Conservation (phyloP, 2,113 vertebrate genomes). For the Hemiprocne comata region DNA sequence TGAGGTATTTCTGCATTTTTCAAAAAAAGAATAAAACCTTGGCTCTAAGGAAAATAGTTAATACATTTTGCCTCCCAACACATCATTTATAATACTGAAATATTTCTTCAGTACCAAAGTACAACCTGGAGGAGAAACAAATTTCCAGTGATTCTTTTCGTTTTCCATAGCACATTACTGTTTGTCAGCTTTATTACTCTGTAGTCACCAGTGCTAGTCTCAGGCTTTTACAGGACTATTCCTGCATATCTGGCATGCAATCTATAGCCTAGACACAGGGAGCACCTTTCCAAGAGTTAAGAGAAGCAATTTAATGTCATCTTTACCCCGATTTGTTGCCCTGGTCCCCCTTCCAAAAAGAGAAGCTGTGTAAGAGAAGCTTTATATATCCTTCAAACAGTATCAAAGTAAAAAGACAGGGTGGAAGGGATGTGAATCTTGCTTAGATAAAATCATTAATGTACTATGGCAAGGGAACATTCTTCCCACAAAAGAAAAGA, state of each 20-base stretch:
- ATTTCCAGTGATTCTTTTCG: neutral
- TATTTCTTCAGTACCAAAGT: neutral
- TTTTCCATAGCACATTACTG: neutral
- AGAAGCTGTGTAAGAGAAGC: neutral
- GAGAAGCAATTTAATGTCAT: neutral
- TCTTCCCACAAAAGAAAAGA: neutral
- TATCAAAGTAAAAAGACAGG: neutral
- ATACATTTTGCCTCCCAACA: neutral
- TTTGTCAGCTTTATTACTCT: neutral
- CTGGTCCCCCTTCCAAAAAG: neutral
- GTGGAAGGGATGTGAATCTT: neutral
- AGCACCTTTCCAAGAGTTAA: neutral
- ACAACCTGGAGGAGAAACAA: neutral
- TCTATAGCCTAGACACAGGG: neutral
- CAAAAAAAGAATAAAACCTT: neutral
- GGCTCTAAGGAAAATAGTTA: neutral
- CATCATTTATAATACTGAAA: neutral
- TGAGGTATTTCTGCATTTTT: neutral
- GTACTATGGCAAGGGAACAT: neutral
- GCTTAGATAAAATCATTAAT: neutral
- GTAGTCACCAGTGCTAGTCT: neutral
- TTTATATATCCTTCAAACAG: neutral
- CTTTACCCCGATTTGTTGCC: neutral
- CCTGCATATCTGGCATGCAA: neutral
- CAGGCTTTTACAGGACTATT: neutral